Evolutionary conservation across 2,113 vertebrate species (phyloP).

Genomic region (Epinephelus fuscoguttatus): DNA sequence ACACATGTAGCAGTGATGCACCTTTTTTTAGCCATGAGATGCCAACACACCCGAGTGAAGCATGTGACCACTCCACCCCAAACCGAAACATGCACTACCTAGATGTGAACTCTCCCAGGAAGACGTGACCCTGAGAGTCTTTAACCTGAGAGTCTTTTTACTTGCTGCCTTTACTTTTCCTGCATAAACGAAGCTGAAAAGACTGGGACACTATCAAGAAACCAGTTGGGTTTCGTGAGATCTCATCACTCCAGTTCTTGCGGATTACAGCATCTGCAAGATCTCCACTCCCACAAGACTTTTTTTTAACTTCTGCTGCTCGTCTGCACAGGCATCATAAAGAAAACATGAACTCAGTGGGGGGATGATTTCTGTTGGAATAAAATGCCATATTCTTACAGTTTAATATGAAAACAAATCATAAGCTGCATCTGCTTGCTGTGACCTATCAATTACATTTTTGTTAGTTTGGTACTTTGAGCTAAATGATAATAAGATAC

Average conservation of each 20-base stretch:
- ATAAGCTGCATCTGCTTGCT: constrained; percentile 55
- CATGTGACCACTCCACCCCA: constrained; percentile 49
- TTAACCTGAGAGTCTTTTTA: constrained; percentile 5
- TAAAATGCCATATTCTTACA: constrained; percentile 62
- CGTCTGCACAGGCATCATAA: constrained; percentile 12
- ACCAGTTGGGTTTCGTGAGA: constrained; percentile 21
- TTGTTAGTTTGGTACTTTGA: constrained; percentile 46
- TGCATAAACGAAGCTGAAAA: constrained; percentile 27
- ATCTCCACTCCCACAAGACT: constrained; percentile 20
- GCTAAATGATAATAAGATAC: constrained; percentile 22
- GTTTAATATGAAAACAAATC: constrained; percentile 42
- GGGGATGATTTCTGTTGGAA: constrained; percentile 55
- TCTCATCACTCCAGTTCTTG: constrained; percentile 34
- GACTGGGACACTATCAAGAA: constrained; percentile 4
- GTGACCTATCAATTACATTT: constrained; percentile 55
- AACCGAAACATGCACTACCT: constrained; percentile 42
- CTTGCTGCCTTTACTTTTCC: constrained; percentile 23
- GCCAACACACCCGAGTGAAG: constrained; percentile 30
- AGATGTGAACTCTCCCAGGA: constrained; percentile 40
- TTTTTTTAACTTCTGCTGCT: constrained; percentile 28
- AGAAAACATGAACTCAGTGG: background rate
- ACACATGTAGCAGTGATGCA: constrained; percentile 52
- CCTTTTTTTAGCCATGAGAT: constrained; percentile 58
- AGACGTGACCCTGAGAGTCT: background rate
- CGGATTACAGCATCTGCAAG: constrained; percentile 25